Base-by-base conservation (phyloP, 2,113 vertebrate genomes). In the Gasterosteus nipponicus region DNA sequence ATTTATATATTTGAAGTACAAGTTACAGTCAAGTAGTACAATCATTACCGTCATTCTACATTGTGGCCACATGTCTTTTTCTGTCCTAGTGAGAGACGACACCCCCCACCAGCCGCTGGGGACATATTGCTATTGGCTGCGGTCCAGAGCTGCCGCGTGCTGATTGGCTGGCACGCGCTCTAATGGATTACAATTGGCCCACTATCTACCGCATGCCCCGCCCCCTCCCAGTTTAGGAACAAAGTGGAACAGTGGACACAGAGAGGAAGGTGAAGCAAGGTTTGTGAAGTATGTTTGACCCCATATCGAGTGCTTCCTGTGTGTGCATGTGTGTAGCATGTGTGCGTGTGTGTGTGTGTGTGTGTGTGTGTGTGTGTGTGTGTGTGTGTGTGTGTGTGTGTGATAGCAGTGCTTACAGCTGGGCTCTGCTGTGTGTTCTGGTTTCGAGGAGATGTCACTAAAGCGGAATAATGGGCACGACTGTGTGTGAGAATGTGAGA, bases 231-330 rank as follows among this genome's bases (percentile, higher is more conserved):
- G 86, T 85, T 72, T 38, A 78, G 83, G 82, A 86, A 83, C 89
- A 87, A 76, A 78, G 82, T 86, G 81, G 80, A 77, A 67, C 82
- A 82, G 75, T 81, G 81, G 69, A 83, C 83, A 86, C 65, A 71
- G 73, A 80, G 76, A 94, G 91, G 91, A 89, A 92, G 91, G 92
- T 83, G 93, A 94, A 94, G 94, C 91, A 95, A 95, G 94, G 94
- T 94, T 90, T 89, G 93, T 92, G 77, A 81, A 91, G 69, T 80
- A 77, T 87, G 88, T 90, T 71, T 81, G 69, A 61, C 64, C 57
- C 39, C 18, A 39, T 86, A 84, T 76, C 71, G 41, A 71, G 69
- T 60, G 75, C 78, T 86, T 87, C 82, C 87, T 89, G 84, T 90
- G 77, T 87, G 78, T 77, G 41, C 82, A 86, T 89, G 84, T 90